These are phyloP conservation scores for Tricholauxania praeusta DNA, from an alignment of 2,888 invertebrate genomes.

Conservation along the genomic window DNA sequence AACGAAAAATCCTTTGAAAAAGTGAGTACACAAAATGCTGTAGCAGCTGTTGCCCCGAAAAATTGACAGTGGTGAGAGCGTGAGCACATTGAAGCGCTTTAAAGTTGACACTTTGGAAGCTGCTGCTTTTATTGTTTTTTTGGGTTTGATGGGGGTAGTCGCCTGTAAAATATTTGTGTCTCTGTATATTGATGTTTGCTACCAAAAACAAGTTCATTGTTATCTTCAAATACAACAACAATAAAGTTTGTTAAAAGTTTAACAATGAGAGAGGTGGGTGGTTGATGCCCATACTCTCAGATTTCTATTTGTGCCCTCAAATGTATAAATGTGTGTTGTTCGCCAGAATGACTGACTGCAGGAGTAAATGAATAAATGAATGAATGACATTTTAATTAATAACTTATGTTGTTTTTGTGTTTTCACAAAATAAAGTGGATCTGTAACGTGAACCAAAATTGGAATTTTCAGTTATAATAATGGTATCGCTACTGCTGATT, in stretches of 20 bases:
- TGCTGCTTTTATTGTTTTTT: neutral
- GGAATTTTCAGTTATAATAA: too few relatives aligned
- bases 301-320: slow-evolving; percentile 7
- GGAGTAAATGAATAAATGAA: neutral
- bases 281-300: neutral
- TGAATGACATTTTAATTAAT: slow-evolving; percentile 35
- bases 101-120: slow-evolving; percentile 33
- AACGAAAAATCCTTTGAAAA: too few relatives aligned
- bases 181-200: slow-evolving; percentile 2
- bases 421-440: slow-evolving; percentile 11
- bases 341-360: slow-evolving; percentile 2
- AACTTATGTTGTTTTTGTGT: slow-evolving; percentile 26
- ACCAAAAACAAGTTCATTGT: slow-evolving; percentile 12
- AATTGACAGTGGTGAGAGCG: neutral
- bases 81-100: neutral
- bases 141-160: slow-evolving; percentile 12
- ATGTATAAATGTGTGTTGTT: neutral
- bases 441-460: neutral
- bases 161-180: neutral
- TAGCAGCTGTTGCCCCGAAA: slow-evolving; percentile 32
- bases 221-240: neutral
- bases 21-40: neutral
- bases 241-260: neutral
- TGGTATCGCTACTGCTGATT: neutral
- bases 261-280: neutral